phyloP scores from a whole-genome alignment of 2,113 vertebrate species.

The Neoarius graeffei region DNA sequence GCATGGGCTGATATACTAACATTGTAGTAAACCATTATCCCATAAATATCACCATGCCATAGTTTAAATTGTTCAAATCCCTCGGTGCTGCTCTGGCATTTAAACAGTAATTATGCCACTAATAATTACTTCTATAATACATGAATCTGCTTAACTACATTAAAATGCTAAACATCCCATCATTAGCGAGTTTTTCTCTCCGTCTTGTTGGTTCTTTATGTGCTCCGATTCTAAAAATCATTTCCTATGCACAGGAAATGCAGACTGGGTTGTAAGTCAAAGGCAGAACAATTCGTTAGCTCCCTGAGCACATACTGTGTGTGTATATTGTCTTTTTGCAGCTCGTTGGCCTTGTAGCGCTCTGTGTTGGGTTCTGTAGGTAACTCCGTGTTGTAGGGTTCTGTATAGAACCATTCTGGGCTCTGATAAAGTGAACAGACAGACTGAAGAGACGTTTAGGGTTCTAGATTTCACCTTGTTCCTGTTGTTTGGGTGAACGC shows the following conservation, averaged over 20 bases:
- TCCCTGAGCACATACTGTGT: background rate
- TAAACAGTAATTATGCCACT: slow-evolving; percentile 19
- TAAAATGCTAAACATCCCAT: slow-evolving; percentile 34
- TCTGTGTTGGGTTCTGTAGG: background rate
- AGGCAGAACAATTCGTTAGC: background rate
- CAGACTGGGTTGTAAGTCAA: background rate
- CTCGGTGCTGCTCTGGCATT: slow-evolving; percentile 12
- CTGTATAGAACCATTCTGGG: background rate
- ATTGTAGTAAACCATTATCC: slow-evolving; percentile 18
- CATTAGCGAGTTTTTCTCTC: background rate
- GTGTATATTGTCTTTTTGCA: no score
- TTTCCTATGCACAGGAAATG: background rate
- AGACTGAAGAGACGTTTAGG: background rate
- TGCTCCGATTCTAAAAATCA: background rate
- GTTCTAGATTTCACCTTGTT: background rate
- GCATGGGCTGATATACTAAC: background rate
- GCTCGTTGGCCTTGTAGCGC: background rate
- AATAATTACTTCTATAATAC: slow-evolving; percentile 6
- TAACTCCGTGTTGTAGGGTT: background rate
- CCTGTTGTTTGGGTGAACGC: background rate
- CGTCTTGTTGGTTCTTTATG: background rate
- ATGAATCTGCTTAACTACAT: slow-evolving; percentile 1
- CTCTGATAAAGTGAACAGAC: background rate
- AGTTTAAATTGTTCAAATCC: slow-evolving; percentile 14
- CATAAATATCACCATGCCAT: slow-evolving; percentile 31